Evolutionary conservation across 53 echinoderm and acorn worm genomes (phyloP).

Genomic region (Echinarachnius parma): DNA sequence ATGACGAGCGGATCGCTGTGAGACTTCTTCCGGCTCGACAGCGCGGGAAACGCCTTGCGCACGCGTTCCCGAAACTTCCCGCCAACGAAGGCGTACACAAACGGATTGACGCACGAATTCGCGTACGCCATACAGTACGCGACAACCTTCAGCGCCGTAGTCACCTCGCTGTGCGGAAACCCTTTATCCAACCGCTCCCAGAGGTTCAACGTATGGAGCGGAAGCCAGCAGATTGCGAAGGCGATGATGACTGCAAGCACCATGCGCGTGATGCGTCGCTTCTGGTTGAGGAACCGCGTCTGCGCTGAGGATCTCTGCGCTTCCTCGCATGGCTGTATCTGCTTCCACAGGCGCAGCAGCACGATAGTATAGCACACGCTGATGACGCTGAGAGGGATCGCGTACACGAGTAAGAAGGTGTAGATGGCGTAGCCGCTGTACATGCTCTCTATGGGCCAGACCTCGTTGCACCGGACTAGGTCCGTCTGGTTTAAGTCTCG

Average conservation of each 20-base stretch:
- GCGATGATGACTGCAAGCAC: conserved; percentile 66
- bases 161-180: conserved; percentile 40
- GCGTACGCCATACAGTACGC: conserved; percentile 64
- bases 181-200: conserved; percentile 52
- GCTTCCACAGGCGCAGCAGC: conserved; percentile 60
- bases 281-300: conserved; percentile 63
- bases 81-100: conserved; percentile 86
- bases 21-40: conserved; percentile 30
- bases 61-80: conserved; percentile 66
- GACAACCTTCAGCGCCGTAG: conserved; percentile 30
- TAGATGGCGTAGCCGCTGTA: conserved; percentile 57
- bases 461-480: conserved; percentile 39
- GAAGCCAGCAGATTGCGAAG: conserved; percentile 79
- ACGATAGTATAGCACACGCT: conserved; percentile 73
- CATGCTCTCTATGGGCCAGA: conserved; percentile 57
- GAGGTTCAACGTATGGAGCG: conserved; percentile 49
- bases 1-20: conserved; percentile 44
- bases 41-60: conserved; percentile 53
- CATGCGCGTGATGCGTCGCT: conserved; percentile 78
- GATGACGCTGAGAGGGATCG: conserved; percentile 64
- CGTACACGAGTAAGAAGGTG: conserved; percentile 58
- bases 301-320: conserved; percentile 51
- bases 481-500: background rate
- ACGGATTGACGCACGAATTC: conserved; percentile 81
- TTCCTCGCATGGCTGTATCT: conserved; percentile 65